Conservation (phyloP, 2,888 invertebrate genomes). For the Campaea margaritaria region DNA sequence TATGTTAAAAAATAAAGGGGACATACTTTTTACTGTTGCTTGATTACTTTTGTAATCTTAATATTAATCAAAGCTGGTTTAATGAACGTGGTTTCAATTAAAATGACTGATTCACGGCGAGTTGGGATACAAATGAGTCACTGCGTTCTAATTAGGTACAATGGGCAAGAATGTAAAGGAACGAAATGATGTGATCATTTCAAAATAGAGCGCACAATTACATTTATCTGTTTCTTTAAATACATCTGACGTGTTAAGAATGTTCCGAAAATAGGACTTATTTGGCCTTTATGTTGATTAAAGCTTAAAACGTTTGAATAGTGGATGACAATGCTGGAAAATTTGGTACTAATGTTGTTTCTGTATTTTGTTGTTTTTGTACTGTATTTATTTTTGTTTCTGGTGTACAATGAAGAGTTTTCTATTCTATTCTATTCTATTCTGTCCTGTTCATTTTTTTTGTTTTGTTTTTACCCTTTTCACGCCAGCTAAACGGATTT, state of each 20-base stretch:
- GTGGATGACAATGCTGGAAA: neutral
- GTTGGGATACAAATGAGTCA: constrained; percentile 65
- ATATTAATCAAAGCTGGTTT: constrained; percentile 62
- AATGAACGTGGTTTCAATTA: constrained; percentile 65
- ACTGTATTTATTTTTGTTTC: too few relatives aligned
- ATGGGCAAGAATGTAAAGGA: constrained; percentile 56
- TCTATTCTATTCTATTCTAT: too few relatives aligned
- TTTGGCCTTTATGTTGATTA: constrained; percentile 28
- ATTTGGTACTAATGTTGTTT: neutral
- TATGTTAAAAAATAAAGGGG: constrained; percentile 55
- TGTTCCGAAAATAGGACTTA: constrained; percentile 25
- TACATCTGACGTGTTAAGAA: constrained; percentile 31
- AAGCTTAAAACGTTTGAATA: constrained; percentile 15
- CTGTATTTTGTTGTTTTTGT: too few relatives aligned
- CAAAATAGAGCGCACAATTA: constrained; percentile 56
- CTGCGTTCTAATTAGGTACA: constrained; percentile 65
- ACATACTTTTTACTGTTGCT: constrained; percentile 39
- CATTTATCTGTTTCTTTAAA: constrained; percentile 31
- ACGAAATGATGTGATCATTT: constrained; percentile 66
- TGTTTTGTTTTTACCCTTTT: too few relatives aligned
- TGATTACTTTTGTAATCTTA: constrained; percentile 49
- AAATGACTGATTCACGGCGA: constrained; percentile 69
- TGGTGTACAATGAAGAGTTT: too few relatives aligned
- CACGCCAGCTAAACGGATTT: too few relatives aligned
- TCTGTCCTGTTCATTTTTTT: too few relatives aligned